Conservation (phyloP, 2,888 invertebrate genomes). For the Acanthoscelides obtectus region DNA sequence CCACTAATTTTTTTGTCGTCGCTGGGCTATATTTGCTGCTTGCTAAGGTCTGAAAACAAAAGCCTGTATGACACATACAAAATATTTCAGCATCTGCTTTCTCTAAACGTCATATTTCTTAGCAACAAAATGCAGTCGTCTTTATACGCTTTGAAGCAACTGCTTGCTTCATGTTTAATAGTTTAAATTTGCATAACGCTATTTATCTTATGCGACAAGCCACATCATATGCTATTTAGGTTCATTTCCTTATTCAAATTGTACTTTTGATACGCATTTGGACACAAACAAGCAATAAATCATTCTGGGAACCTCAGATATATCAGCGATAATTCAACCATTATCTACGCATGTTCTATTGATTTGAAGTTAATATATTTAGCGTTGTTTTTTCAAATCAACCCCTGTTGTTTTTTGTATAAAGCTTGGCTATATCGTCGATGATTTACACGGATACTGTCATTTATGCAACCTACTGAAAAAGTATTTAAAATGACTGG, state of each 20-base stretch:
- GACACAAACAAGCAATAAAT: background rate
- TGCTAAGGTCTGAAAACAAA: too few species aligned
- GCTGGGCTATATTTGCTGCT: too few species aligned
- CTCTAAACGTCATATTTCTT: background rate
- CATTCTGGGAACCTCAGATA: background rate
- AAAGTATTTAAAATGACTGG: too few species aligned
- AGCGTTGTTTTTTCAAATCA: too few species aligned
- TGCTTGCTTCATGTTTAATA: background rate
- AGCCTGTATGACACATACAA: too few species aligned
- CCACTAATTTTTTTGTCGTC: too few species aligned
- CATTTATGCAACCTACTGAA: too few species aligned
- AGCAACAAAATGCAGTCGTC: background rate
- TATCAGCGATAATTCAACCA: background rate
- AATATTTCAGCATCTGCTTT: too few species aligned
- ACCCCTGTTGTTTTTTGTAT: too few species aligned
- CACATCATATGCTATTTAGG: background rate
- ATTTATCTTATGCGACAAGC: background rate
- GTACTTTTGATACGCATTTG: background rate
- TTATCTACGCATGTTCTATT: background rate
- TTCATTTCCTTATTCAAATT: background rate
- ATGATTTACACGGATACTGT: background rate
- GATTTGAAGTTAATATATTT: background rate
- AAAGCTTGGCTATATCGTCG: too few species aligned
- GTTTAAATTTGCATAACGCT: background rate
- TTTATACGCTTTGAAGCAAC: background rate